Conservation (phyloP, 2,797 vertebrate species). For the Nyctibius grandis region DNA sequence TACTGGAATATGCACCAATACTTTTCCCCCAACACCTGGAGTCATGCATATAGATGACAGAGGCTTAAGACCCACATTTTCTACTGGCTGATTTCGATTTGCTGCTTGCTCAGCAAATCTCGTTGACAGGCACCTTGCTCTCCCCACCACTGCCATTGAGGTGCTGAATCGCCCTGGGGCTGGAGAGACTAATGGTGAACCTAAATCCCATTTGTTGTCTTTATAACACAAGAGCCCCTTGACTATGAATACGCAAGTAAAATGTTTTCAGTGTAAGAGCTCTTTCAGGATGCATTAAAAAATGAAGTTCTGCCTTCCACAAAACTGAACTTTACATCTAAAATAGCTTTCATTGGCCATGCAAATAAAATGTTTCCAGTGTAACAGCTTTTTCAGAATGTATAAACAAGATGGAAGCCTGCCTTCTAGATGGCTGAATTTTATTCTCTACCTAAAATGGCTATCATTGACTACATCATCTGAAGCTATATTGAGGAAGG, state of each 20-base stretch:
- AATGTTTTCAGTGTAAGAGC: background rate
- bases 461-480: constrained; percentile 21
- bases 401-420: constrained; percentile 18
- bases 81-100: background rate
- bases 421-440: constrained; percentile 5
- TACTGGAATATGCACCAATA: background rate
- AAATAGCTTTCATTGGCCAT: background rate
- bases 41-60: background rate
- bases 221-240: background rate
- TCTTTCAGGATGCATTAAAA: background rate
- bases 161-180: fast-evolving
- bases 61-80: background rate
- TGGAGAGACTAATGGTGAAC: background rate
- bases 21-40: background rate
- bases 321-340: background rate
- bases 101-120: background rate
- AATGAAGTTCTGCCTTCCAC: background rate
- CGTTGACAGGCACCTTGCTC: background rate
- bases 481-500: constrained; percentile 26
- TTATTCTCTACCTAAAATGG: constrained; percentile 6
- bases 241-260: background rate
- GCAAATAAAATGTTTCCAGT: background rate
- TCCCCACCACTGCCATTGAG: background rate
- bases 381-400: background rate
- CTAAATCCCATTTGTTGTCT: background rate